Base-by-base conservation (phyloP, 2,113 vertebrate genomes). In the Triplophysa tibetana region DNA sequence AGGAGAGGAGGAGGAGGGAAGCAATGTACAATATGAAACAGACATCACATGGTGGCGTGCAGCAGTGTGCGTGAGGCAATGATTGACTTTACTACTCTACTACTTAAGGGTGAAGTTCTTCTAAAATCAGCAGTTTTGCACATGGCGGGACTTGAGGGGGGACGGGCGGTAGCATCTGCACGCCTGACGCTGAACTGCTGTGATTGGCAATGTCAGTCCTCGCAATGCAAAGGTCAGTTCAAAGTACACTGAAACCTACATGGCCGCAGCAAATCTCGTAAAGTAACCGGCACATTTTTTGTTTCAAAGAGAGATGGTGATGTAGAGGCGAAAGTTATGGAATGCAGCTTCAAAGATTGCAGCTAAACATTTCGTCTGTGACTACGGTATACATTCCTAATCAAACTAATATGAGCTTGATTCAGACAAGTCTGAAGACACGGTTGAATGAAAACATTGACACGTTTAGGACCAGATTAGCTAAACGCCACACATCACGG, bases 71-170 rank as follows among this genome's bases (percentile, higher is more conserved):
- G 83, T 69, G 78, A 23, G 83, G 84, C 81, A 72, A 86, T 83
- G 83, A 68, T 85, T 89, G 69, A 68, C 66, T 89, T 91, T 89
- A 89, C 48, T 80, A 82, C 84, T 83, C 85, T 85, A 91, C 90
- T 93, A 91, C 92, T 92, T 91, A 91, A 90, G 85, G 83, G 79
- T 88, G 90, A 91, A 83, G 77, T 88, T 91, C 87, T 85, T 82
- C 87, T 90, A 83, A 87, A 90, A 92, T 92, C 91, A 92, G 92
- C 91, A 91, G 85, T 90, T 92, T 90, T 85, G 86, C 88, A 82
- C 61, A 62, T 65, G 41, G 23, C 86, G 78, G 69, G 75, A 87
- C 88, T 88, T 88, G 84, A 80, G 86, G 85, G 86, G 56, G 54
- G 87, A 38, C 33, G 33, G 81, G 70, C 29, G 88, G 81, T 69